phyloP scores from a whole-genome alignment of 2,113 vertebrate species.

The Alethe castanea region DNA sequence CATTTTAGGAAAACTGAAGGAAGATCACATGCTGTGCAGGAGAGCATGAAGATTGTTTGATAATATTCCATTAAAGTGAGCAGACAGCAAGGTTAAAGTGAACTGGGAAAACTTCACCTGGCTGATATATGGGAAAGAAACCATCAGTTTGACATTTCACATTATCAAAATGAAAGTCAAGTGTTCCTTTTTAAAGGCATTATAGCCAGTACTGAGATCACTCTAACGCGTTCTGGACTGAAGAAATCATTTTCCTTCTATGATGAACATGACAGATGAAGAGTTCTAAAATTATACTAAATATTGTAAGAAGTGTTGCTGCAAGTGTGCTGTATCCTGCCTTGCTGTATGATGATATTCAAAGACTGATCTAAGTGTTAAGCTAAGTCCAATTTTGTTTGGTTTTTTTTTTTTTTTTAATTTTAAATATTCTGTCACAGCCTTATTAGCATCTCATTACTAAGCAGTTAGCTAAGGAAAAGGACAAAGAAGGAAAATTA shows the following conservation, averaged over 20 bases:
- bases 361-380: not conserved
- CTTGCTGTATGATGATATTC: not conserved
- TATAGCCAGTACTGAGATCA: not conserved
- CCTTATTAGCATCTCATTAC: constrained; percentile 49
- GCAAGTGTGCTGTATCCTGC: not conserved
- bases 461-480: constrained; percentile 27
- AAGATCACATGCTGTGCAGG: not conserved
- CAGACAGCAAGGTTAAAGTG: constrained; percentile 18
- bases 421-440: not conserved
- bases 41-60: constrained; percentile 16
- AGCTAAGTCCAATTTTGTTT: not conserved
- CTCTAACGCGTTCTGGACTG: not conserved
- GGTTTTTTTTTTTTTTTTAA: not conserved
- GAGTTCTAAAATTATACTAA: not conserved
- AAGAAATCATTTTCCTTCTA: not conserved
- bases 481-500: constrained; percentile 57
- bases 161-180: constrained; percentile 21
- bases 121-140: not conserved
- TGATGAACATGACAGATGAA: not conserved
- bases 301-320: not conserved
- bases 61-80: constrained; percentile 39
- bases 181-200: not conserved
- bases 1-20: not conserved
- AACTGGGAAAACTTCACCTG: not conserved
- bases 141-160: constrained; percentile 21